phyloP scores from a whole-genome alignment of 2,113 vertebrate species.

The Xenus cinereus region DNA sequence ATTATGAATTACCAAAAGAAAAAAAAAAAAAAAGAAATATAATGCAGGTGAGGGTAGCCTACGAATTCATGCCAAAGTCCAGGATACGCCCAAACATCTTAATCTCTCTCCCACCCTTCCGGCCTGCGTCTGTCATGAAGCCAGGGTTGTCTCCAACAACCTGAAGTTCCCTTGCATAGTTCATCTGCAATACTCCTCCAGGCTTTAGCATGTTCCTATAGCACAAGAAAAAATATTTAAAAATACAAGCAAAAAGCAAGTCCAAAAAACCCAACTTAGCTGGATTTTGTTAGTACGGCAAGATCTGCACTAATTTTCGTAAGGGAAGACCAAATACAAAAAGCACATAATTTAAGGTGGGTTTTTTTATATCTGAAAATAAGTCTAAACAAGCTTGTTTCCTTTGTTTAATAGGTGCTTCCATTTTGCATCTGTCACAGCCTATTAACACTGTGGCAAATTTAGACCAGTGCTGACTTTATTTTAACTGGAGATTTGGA shows the following conservation, averaged over 20 bases:
- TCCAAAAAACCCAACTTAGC: background rate
- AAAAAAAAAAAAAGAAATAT: no score
- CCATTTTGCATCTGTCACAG: background rate
- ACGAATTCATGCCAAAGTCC: background rate
- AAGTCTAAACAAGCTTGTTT: background rate
- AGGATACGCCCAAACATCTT: background rate
- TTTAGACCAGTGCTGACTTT: background rate
- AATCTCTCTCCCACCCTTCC: background rate
- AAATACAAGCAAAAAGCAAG: background rate
- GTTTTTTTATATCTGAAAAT: background rate
- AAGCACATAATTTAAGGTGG: background rate
- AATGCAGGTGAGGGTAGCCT: background rate
- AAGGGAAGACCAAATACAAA: background rate
- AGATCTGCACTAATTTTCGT: background rate
- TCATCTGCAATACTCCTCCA: background rate
- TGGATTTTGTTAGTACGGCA: background rate
- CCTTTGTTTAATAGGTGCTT: background rate
- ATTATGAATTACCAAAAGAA: background rate
- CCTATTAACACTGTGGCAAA: background rate
- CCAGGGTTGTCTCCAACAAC: background rate
- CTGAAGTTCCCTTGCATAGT: background rate
- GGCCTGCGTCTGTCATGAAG: background rate
- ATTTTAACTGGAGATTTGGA: background rate
- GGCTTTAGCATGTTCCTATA: background rate
- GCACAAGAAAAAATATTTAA: background rate